Evolutionary conservation across 1,140 invertebrate species (phyloP).

Genomic region (Teleopsis dalmanni): DNA sequence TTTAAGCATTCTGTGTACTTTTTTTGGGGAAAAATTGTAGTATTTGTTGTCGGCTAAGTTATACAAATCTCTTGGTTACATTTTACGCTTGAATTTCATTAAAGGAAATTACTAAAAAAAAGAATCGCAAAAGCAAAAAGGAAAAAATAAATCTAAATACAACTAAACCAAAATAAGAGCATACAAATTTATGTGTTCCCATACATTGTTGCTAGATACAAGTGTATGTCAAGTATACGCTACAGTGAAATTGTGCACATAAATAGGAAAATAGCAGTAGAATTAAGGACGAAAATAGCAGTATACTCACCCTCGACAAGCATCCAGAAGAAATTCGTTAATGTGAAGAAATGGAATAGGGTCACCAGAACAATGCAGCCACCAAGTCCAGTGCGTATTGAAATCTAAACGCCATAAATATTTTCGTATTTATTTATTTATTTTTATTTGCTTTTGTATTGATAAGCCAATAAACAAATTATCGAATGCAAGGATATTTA

Average conservation of each 20-base stretch:
- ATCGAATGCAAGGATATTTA: too few relatives aligned
- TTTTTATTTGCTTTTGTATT: too few relatives aligned
- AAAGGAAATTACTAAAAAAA: too few relatives aligned
- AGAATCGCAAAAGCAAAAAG: background rate
- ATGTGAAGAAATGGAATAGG: constrained; percentile 80
- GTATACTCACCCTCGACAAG: constrained; percentile 82
- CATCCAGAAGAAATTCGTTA: constrained; percentile 98
- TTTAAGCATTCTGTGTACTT: too few relatives aligned
- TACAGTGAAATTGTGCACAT: background rate
- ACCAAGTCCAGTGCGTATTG: constrained; percentile 45
- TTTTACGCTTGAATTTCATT: too few relatives aligned
- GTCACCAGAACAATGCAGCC: constrained; percentile 65
- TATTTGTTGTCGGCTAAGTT: too few relatives aligned
- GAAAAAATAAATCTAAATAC: constrained; percentile 1
- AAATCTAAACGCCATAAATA: constrained; percentile 22
- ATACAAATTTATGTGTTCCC: background rate
- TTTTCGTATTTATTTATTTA: background rate
- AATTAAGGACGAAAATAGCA: background rate
- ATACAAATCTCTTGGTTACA: too few relatives aligned
- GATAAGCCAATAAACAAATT: too few relatives aligned
- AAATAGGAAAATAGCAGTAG: background rate
- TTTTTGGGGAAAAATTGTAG: too few relatives aligned
- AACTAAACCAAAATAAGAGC: background rate
- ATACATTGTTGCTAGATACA: too few relatives aligned
- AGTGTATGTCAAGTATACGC: too few relatives aligned